Evolutionary conservation across 2,113 vertebrate species (phyloP), one percentile per base, ranked within the genome.

Genomic region (Aptenodytes forsteri): DNA sequence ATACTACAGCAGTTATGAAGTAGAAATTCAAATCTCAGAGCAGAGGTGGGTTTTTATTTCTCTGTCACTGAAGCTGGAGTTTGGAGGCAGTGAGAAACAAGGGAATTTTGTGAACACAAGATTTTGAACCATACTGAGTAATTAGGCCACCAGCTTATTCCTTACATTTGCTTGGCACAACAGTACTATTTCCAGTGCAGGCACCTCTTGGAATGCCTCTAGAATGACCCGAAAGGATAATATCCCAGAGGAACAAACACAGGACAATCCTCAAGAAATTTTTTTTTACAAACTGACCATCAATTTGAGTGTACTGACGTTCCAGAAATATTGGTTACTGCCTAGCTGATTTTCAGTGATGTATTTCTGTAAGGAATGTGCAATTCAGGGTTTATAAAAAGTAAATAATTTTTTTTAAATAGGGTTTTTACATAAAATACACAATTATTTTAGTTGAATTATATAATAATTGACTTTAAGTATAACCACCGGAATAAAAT

Each of bases 351-450:
- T 97, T 73, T 90, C 56, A 89, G 58, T 79, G 32, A 89, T 59
- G 40, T n/a, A 72, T 75, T 76, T 91, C 82, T 92, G 38, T 44
- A 84, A 96, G 46, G 12, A 67, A 76, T 64, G 5, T 80, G 5
- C 59, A 96, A 92, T 65, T 85, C 40, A 72, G 22, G 32, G 25
- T n/a, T 64, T 93, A 47, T 69, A 81, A 95, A 93, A 85, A 94
- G 56, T 71, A 89, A 94, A 93, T 70, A 56, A 1, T 16, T 30
- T 76, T 73, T 83, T 21, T 2, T 83, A 94, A 87, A 56, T 32
- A 76, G 17, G 15, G 7, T 30, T 54, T 92, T 93, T 16, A 36
- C 76, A 83, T 62, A 67, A 59, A 88, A 81, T 58, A 65, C 25
- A 38, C 9, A 54, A 66, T 46, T 83, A 85, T 82, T 92, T 91